A percentile compares a stretch with the other conserved stretches of the same genome.
Conservation (phyloP, 2,888 invertebrate species). For the Xanthia togata region DNA sequence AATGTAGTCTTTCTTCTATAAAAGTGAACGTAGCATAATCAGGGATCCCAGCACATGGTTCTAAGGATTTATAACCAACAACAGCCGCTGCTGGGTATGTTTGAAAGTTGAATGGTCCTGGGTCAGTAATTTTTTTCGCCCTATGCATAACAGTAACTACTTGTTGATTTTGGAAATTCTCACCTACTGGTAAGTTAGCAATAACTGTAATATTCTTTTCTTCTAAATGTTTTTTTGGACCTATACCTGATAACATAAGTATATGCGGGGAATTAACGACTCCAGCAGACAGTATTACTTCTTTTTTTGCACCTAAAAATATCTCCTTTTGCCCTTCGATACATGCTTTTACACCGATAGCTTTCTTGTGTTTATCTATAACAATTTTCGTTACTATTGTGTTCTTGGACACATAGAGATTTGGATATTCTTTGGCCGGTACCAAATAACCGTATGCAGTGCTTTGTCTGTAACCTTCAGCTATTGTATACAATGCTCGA, state of each 20-base stretch:
- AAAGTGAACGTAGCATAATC: conserved; percentile 24
- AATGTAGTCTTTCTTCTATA: conserved; percentile 10
- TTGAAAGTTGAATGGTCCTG: conserved; percentile 16
- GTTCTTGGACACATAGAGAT: conserved; percentile 34
- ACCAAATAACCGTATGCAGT: conserved; percentile 44
- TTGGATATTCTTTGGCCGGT: conserved; percentile 34
- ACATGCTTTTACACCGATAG: conserved; percentile 42
- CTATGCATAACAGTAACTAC: conserved; percentile 18
- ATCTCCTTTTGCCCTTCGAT: conserved; percentile 23
- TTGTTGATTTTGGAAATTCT: conserved; percentile 65
- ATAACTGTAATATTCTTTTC: conserved; percentile 73
- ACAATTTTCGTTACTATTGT: conserved; percentile 45
- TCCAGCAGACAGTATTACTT: conserved; percentile 83
- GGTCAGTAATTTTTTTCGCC: neutral
- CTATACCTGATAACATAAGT: conserved; percentile 83
- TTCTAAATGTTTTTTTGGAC: conserved; percentile 75
- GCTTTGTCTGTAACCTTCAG: conserved; percentile 47
- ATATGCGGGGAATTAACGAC: conserved; percentile 81
- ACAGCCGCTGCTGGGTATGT: conserved; percentile 5
- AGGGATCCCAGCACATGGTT: conserved; percentile 23
- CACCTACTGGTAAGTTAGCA: conserved; percentile 79
- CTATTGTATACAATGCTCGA: conserved; percentile 20
- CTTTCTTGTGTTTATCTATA: conserved; percentile 44
- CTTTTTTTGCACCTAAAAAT: conserved; percentile 64
- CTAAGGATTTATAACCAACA: conserved; percentile 26